Base-by-base conservation (phyloP, 1,140 invertebrate species). In the Drosophila ercepeae region DNA sequence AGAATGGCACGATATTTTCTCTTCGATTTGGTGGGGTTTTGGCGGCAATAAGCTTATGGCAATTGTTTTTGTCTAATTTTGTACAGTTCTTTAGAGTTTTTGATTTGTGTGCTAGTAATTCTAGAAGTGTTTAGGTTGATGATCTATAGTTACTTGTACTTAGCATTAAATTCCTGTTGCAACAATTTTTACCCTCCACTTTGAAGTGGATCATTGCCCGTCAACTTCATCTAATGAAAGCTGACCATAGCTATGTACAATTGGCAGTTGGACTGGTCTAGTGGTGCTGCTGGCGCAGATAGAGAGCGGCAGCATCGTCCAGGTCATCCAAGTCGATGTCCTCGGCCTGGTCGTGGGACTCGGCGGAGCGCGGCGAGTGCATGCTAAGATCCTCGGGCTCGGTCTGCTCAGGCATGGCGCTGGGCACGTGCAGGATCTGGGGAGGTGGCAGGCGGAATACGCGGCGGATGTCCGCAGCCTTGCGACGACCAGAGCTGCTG, bases 361-460 rank as follows among this genome's bases (percentile, higher is more conserved):
- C 74, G 1, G 72, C 52, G 78, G 55, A 91, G 78, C 83, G 81
- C 4, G 90, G 88, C 32, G 90, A 90, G 41, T 88, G 89, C 93
- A 96, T 94, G 5, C 95, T 95, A 16, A 97, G 92, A 89, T 98
- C 97, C 90, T 98, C 97, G 0, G 97, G 97, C 90, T 97, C 96
- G 0, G 96, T 97, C 91, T 98, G 97, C 90, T 96, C 96, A 3
- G 94, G 77, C 41, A 92, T 81, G 3, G 92, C 88, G 14, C 90
- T 91, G 27, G 91, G 68, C 23, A 90, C 73, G 42, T 76, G 83
- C 45, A 81, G 64, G 13, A 88, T 81, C 45, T 91, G 90, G 16
- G 84, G 73, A 4, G 82, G 78, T 25, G 91, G 79, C 23, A 89
- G 61, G n/a, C 91, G 90, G 51, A 93, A 91, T 6, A 93, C 92